Conservation (phyloP, 2,113 vertebrate genomes). For the Apaloderma vittatum region DNA sequence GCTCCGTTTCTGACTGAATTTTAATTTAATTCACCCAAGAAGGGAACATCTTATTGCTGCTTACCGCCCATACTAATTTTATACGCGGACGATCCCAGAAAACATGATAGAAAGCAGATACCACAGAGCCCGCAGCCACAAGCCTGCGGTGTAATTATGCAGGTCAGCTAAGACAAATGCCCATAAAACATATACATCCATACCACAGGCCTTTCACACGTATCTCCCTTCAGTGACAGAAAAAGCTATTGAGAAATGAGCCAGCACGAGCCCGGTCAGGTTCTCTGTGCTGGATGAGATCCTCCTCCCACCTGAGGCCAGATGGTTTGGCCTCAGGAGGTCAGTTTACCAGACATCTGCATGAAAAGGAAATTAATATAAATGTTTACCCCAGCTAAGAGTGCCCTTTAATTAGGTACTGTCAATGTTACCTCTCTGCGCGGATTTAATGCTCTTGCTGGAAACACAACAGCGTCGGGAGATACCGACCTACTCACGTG, state of each 20-base stretch:
- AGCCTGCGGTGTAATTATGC: background rate
- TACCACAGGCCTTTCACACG: background rate
- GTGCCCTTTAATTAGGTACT: slow-evolving; percentile 40
- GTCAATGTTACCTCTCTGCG: slow-evolving; percentile 5
- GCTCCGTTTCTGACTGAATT: slow-evolving; percentile 27
- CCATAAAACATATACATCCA: background rate
- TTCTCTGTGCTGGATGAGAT: background rate
- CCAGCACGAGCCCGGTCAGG: background rate
- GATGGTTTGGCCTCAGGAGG: slow-evolving; percentile 46
- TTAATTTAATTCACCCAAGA: slow-evolving; percentile 43
- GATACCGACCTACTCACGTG: background rate
- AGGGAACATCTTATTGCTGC: slow-evolving; percentile 41
- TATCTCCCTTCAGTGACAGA: background rate
- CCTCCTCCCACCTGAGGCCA: slow-evolving; percentile 51
- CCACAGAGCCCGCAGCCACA: background rate
- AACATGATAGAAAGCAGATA: background rate
- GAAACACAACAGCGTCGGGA: background rate
- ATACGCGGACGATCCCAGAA: background rate
- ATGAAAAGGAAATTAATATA: slow-evolving; percentile 53
- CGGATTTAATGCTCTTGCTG: background rate
- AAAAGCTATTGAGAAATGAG: background rate
- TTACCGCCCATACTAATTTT: background rate
- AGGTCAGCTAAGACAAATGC: slow-evolving; percentile 27
- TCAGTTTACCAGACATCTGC: slow-evolving; percentile 59
- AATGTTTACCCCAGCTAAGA: slow-evolving; percentile 49